Evolutionary conservation across 2,888 invertebrate species (phyloP).

Genomic region (Lydus trimaculatus): DNA sequence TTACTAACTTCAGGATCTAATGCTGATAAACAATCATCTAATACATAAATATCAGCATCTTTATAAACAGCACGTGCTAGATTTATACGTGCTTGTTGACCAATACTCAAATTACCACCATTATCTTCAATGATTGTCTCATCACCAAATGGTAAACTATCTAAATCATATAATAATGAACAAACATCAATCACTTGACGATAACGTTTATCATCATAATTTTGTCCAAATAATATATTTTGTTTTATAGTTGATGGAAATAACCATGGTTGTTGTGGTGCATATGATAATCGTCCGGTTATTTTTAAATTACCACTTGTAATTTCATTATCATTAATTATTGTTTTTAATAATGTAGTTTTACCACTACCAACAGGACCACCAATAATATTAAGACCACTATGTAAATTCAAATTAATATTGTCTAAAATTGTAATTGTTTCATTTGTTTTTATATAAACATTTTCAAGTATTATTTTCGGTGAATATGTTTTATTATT

Average conservation of each 20-base stretch:
- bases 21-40: slow-evolving; percentile 82
- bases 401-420: slow-evolving; percentile 54
- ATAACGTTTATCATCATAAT: slow-evolving; percentile 64
- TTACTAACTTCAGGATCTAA: slow-evolving; percentile 76
- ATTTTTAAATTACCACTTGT: slow-evolving; percentile 53
- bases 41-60: slow-evolving; percentile 74
- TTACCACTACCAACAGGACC: slow-evolving; percentile 72
- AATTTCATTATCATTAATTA: slow-evolving; percentile 52
- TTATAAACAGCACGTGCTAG: slow-evolving; percentile 75
- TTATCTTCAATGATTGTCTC: slow-evolving; percentile 77
- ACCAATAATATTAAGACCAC: slow-evolving; percentile 62
- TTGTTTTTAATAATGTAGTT: slow-evolving; percentile 51
- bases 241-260: slow-evolving; percentile 68
- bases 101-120: slow-evolving; percentile 78
- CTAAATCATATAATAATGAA: slow-evolving; percentile 70
- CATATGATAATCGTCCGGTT: slow-evolving; percentile 63
- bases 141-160: slow-evolving; percentile 75
- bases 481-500: slow-evolving; percentile 13
- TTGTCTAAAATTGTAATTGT: slow-evolving; percentile 54
- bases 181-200: slow-evolving; percentile 68
- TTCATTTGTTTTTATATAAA: slow-evolving; percentile 16
- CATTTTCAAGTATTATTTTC: slow-evolving; percentile 19
- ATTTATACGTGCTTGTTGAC: slow-evolving; percentile 80
- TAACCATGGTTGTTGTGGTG: slow-evolving; percentile 67
- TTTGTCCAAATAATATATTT: slow-evolving; percentile 76